Evolutionary conservation across 2,888 invertebrate genomes (phyloP).

Genomic region (Erebia epiphron): DNA sequence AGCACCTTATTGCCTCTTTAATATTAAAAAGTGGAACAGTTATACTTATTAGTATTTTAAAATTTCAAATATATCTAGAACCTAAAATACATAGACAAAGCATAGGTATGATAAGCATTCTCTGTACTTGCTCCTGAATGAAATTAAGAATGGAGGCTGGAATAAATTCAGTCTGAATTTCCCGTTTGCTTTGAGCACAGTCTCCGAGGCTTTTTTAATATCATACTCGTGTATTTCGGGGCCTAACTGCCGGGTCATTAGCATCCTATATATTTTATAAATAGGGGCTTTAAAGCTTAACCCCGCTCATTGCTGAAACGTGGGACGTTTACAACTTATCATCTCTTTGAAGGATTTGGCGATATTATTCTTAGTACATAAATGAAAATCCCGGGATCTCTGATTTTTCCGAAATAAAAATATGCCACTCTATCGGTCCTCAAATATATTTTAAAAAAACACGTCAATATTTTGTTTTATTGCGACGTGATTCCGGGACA

Average conservation of each 20-base stretch:
- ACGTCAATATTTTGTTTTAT: too few relatives aligned
- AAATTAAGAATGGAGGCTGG: background rate
- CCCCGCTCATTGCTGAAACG: background rate
- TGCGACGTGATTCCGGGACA: too few relatives aligned
- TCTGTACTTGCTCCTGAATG: background rate
- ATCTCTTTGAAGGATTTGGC: constrained; percentile 15
- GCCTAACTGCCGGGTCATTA: background rate
- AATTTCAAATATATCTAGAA: too few relatives aligned
- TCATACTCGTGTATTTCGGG: constrained; percentile 2
- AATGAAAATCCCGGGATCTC: background rate
- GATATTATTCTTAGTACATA: background rate
- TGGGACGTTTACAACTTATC: background rate
- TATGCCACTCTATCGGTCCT: too few relatives aligned
- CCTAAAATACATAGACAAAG: too few relatives aligned
- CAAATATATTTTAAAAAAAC: too few relatives aligned
- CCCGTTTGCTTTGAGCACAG: background rate
- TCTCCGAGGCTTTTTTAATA: background rate
- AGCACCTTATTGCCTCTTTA: too few relatives aligned
- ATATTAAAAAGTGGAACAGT: too few relatives aligned
- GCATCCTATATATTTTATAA: background rate
- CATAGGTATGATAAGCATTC: background rate
- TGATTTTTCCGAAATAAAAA: too few relatives aligned
- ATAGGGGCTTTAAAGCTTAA: constrained; percentile 17
- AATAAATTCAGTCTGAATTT: background rate
- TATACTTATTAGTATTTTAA: too few relatives aligned